Conservation (phyloP, 1,140 invertebrate species). For the Helicoverpa zea region DNA sequence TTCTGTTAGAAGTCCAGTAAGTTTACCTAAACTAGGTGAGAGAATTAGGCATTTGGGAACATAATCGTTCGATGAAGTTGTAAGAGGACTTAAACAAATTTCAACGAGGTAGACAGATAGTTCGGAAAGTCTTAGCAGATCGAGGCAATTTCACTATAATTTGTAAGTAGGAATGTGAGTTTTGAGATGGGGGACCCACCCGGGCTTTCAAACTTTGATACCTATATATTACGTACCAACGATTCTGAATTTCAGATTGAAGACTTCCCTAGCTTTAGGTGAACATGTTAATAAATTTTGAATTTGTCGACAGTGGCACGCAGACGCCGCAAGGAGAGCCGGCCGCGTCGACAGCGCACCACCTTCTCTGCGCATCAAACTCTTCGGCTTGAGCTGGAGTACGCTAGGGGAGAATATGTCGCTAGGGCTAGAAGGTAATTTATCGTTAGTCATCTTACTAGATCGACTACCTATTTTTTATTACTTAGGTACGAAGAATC, state of each 20-base stretch:
- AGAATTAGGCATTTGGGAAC: too few relatives aligned
- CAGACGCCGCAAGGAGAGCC: constrained; percentile 93
- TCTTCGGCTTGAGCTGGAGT: constrained; percentile 95
- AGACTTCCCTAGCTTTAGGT: too few relatives aligned
- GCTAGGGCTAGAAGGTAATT: constrained; percentile 91
- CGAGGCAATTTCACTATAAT: too few relatives aligned
- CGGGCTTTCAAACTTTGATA: background rate
- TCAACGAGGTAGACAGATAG: too few relatives aligned
- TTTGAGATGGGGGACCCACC: background rate
- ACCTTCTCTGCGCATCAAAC: constrained; percentile 98
- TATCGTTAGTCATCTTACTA: too few relatives aligned
- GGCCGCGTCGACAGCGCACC: constrained; percentile 95
- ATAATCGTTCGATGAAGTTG: too few relatives aligned
- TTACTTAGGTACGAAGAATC: too few relatives aligned
- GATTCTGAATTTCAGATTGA: too few relatives aligned
- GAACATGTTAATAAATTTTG: background rate
- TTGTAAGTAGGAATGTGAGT: background rate
- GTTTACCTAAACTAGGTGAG: background rate
- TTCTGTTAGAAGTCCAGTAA: background rate
- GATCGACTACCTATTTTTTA: too few relatives aligned
- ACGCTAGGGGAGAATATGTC: constrained; percentile 96
- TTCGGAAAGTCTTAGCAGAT: too few relatives aligned
- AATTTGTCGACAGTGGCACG: constrained; percentile 91
- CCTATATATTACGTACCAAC: too few relatives aligned
- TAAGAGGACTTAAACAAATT: too few relatives aligned